phyloP scores from a whole-genome alignment of 2,888 invertebrate genomes.

The Yponomeuta sedellus region DNA sequence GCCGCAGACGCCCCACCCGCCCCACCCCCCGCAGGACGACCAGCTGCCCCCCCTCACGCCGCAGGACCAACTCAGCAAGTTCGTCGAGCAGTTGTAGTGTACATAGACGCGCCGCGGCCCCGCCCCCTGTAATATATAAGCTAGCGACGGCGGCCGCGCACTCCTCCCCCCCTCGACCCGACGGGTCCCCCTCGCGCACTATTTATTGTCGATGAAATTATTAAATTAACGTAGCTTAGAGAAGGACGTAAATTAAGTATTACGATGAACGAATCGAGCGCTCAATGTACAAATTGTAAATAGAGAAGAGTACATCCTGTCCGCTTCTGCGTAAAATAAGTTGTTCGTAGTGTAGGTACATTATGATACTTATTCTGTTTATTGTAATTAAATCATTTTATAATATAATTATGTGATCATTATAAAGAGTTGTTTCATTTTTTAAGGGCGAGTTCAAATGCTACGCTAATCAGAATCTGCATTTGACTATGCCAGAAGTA shows the following conservation, averaged over 20 bases:
- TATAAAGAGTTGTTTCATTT: constrained; percentile 54
- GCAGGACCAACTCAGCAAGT: constrained; percentile 96
- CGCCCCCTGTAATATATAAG: constrained; percentile 52
- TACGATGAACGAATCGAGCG: constrained; percentile 70
- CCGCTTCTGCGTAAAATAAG: constrained; percentile 74
- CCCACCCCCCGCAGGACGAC: constrained; percentile 78
- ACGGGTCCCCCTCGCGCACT: constrained; percentile 38
- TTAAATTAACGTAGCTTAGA: constrained; percentile 43
- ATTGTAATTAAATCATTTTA: constrained; percentile 78
- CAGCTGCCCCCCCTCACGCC: constrained; percentile 89
- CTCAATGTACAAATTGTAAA: constrained; percentile 78
- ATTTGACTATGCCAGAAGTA: too few species aligned
- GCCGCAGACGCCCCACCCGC: constrained; percentile 64
- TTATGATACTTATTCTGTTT: constrained; percentile 78
- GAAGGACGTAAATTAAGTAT: constrained; percentile 67
- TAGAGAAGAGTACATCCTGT: constrained; percentile 71
- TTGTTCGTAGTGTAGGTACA: constrained; percentile 77
- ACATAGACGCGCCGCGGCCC: constrained; percentile 46
- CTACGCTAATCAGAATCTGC: too few species aligned
- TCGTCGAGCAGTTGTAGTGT: constrained; percentile 96
- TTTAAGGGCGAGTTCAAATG: not conserved
- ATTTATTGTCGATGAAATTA: constrained; percentile 64
- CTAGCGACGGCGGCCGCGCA: constrained; percentile 36
- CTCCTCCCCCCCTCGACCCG: constrained; percentile 26
- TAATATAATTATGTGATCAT: constrained; percentile 78